Evolutionary conservation across 1,140 invertebrate genomes (phyloP).

Genomic region (Venturia canescens): DNA sequence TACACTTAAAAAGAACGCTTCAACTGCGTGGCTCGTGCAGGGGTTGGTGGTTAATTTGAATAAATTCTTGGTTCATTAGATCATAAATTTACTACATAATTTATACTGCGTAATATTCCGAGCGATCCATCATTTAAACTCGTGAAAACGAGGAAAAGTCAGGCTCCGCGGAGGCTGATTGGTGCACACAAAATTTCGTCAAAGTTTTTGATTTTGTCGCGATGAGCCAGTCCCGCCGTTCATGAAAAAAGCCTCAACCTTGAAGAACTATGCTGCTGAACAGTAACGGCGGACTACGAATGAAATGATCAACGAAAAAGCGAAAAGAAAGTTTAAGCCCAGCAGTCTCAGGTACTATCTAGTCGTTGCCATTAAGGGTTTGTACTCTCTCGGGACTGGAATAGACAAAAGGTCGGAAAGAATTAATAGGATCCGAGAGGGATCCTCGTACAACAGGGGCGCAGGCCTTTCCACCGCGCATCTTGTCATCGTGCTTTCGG

Average conservation of each 20-base stretch:
- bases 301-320: background rate
- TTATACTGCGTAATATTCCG: too few species aligned
- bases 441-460: slow-evolving; percentile 47
- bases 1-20: background rate
- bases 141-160: too few species aligned
- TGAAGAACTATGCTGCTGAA: background rate
- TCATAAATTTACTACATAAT: too few species aligned
- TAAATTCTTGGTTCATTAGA: too few species aligned
- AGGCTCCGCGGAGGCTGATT: too few species aligned
- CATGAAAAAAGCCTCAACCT: background rate
- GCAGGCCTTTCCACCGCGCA: slow-evolving; percentile 36
- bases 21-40: too few species aligned
- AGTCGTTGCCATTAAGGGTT: background rate
- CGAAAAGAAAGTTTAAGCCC: background rate
- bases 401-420: slow-evolving; percentile 63
- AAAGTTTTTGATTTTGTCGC: background rate
- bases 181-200: background rate
- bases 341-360: background rate
- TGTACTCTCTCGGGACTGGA: slow-evolving; percentile 25
- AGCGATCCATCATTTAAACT: too few species aligned
- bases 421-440: slow-evolving; percentile 60
- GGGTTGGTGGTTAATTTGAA: too few species aligned
- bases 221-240: background rate
- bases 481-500: slow-evolving; percentile 4
- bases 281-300: background rate